These are phyloP conservation scores for Caenorhabditis elegans DNA, from an alignment of 1,140 invertebrate genomes.

Conservation along the genomic window DNA sequence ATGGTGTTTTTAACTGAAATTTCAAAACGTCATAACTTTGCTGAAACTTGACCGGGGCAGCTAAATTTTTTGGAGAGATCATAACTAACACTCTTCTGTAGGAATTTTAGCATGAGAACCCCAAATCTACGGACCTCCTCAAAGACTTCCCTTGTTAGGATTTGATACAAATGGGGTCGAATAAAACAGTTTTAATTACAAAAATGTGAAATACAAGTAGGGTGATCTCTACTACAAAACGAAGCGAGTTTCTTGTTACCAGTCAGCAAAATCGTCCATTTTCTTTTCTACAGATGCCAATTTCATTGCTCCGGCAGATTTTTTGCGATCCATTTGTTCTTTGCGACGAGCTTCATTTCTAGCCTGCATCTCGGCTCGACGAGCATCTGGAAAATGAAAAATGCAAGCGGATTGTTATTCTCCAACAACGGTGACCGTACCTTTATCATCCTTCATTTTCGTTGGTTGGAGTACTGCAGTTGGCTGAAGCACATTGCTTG, in stretches of 20 bases:
- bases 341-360: constrained; percentile 48
- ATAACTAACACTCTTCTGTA: too few relatives aligned
- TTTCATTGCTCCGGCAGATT: constrained; percentile 50
- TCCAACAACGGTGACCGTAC: neutral
- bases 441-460: constrained; percentile 4
- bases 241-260: neutral
- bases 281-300: constrained; percentile 30
- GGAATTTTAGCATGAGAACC: too few relatives aligned
- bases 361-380: constrained; percentile 44
- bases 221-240: neutral
- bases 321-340: constrained; percentile 50
- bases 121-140: too few relatives aligned
- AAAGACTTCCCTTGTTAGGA: too few relatives aligned
- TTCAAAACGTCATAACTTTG: too few relatives aligned
- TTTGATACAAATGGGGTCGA: too few relatives aligned
- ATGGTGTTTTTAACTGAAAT: too few relatives aligned
- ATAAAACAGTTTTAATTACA: neutral
- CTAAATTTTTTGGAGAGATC: too few relatives aligned
- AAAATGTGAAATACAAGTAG: neutral
- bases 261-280: constrained; percentile 39
- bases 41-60: too few relatives aligned
- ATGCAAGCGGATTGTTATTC: constrained; percentile 1
- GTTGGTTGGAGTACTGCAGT: neutral
- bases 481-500: neutral
- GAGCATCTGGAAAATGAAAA: constrained; percentile 33